Evolutionary conservation across 23 tunicate genomes (phyloP), one percentile per base, ranked within the genome.

Genomic region (Halocynthia roretzi): DNA sequence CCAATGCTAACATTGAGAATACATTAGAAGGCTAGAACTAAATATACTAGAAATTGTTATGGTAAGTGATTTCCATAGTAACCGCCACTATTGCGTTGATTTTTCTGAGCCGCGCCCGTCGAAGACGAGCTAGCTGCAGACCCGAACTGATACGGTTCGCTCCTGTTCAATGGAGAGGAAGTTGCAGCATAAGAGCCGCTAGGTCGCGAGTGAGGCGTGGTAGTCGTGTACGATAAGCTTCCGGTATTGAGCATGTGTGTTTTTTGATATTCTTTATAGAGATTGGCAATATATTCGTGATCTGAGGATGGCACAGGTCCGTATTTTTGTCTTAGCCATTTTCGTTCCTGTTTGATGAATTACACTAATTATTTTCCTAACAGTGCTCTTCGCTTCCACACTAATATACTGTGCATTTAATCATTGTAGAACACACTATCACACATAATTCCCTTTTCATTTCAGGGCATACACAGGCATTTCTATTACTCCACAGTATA

Each of bases 111-210:
- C 22, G 70, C 22, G 19, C 6, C n/a, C 0, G 70, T 48, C 31
- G n/a, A 40, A 65, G 10, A 40, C 22, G 70, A 65, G 15, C 70
- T 65, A 58, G n/a, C 2, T 1, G 70, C 9, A 10, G 9, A 65
- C 31, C 48, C 48, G 19, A 20, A 65, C 15, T 10, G 15, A 65
- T 65, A 40, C 22, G 48, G 48, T 54, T 74, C 64, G 44, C 44
- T 31, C 56, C 56, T 74, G 64, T 74, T 74, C 8, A 74, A 7
- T 7, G 78, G 78, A 54, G 78, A 7, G 56, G 62, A n/a, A 14
- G 78, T 18, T 12, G 78, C 78, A 8, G 62, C 77, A 54, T 81
- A 52, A 7, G 67, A 71, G 52, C 75, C 84, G 15, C 75, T 81
- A 5, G 67, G 61, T 23, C 68, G 71, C 0, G 67, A 50, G 10